These are phyloP conservation scores for Scolopax bukidnonensis DNA, from an alignment of 2,797 vertebrate species.

Conservation along the genomic window DNA sequence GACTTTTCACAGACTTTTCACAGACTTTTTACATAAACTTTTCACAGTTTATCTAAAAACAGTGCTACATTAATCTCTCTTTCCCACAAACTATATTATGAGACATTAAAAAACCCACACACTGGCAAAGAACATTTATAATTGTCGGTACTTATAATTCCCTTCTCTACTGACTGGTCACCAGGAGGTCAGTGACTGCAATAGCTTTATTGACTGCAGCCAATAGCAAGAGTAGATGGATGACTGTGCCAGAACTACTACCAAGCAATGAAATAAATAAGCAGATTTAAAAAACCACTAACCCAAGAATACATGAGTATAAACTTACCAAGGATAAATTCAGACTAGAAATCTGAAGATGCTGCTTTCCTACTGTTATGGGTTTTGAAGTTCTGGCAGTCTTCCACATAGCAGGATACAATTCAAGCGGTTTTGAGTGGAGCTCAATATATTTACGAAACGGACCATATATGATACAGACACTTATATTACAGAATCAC, in stretches of 20 bases:
- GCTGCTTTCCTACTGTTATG: neutral
- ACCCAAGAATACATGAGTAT: neutral
- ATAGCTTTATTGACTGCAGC: neutral
- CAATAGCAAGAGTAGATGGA: neutral
- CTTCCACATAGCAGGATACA: neutral
- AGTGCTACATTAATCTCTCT: neutral
- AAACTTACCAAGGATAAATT: neutral
- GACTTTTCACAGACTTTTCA: neutral
- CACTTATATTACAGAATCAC: neutral
- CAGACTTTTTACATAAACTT: neutral
- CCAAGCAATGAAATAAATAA: neutral
- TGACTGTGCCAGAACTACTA: neutral
- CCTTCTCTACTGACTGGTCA: neutral
- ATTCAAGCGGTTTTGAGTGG: neutral
- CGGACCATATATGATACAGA: rapidly evolving
- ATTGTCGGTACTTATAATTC: neutral
- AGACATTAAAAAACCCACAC: neutral
- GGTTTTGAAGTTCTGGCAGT: neutral
- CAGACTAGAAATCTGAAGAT: neutral
- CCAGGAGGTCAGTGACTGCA: neutral
- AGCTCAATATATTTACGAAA: rapidly evolving
- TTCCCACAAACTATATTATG: neutral
- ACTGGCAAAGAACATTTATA: neutral
- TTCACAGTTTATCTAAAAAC: neutral
- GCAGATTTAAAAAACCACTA: neutral